Percentiles rank a stretch among this genome's conserved stretches.
Evolutionary conservation across 2,888 invertebrate genomes (phyloP).

Genomic region (Nomada ruficornis): DNA sequence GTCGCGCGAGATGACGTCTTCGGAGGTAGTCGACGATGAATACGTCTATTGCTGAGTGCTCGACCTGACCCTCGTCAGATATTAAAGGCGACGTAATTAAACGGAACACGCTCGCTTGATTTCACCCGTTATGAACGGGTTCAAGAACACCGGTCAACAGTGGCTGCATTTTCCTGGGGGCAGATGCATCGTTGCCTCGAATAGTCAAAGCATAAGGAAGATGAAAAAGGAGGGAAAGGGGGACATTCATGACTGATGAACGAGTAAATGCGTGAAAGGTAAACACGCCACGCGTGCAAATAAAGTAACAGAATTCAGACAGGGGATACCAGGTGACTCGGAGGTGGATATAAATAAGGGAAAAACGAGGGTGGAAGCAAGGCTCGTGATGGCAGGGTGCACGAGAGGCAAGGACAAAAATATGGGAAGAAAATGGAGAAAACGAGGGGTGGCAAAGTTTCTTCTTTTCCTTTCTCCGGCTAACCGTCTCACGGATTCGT

Average conservation of each 20-base stretch:
- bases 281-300: conserved; percentile 23
- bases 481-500: conserved; percentile 63
- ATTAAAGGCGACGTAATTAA: conserved; percentile 29
- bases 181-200: neutral
- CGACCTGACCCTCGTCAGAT: neutral
- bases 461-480: conserved; percentile 27
- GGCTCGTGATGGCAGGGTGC: conserved; percentile 12
- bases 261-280: conserved; percentile 12
- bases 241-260: neutral
- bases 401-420: neutral
- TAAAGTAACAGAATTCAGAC: conserved; percentile 21
- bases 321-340: neutral
- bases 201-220: neutral
- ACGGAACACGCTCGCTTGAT: neutral
- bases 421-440: neutral
- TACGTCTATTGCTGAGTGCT: neutral
- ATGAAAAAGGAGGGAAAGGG: neutral
- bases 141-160: neutral
- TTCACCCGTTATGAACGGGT: conserved; percentile 2
- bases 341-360: neutral
- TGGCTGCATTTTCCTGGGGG: neutral
- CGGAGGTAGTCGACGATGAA: neutral
- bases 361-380: conserved; percentile 13
- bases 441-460: conserved; percentile 38
- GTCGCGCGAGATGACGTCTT: neutral